Conservation (phyloP, 2,113 vertebrate species). For the Cyanoliseus patagonus region DNA sequence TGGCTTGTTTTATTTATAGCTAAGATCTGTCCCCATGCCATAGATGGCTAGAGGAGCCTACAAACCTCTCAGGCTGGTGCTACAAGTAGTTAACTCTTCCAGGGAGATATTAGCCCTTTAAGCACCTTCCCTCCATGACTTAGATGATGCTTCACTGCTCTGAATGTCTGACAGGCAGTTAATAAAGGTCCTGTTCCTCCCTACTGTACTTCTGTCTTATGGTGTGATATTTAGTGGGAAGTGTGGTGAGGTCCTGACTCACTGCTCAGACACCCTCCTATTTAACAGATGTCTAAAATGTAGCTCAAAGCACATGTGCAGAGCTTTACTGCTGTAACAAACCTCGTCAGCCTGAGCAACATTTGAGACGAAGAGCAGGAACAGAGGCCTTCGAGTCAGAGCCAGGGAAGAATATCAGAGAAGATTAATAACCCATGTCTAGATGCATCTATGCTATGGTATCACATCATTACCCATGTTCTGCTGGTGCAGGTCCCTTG, state of each 20-base stretch:
- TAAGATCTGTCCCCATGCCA: not conserved
- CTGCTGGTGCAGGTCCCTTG: not conserved
- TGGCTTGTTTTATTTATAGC: not conserved
- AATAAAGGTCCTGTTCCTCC: not conserved
- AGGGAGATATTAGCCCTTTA: not conserved
- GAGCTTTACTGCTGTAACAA: not conserved
- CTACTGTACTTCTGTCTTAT: not conserved
- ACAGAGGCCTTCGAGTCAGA: not conserved
- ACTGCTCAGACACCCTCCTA: not conserved
- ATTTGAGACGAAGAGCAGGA: not conserved
- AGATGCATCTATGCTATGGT: not conserved
- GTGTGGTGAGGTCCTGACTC: not conserved
- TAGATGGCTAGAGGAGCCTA: not conserved
- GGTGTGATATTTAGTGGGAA: not conserved
- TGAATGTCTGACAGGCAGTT: not conserved
- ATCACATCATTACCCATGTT: accelerated
- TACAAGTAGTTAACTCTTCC: not conserved
- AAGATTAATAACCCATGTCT: not conserved
- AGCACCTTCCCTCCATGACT: not conserved
- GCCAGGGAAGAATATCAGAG: not conserved
- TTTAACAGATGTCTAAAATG: not conserved
- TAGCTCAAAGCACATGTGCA: not conserved
- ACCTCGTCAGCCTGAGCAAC: not conserved
- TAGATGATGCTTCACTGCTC: not conserved
- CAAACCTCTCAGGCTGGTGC: not conserved